phyloP scores from a whole-genome alignment of 2,888 invertebrate genomes.

The Meteorus cinctellus region DNA sequence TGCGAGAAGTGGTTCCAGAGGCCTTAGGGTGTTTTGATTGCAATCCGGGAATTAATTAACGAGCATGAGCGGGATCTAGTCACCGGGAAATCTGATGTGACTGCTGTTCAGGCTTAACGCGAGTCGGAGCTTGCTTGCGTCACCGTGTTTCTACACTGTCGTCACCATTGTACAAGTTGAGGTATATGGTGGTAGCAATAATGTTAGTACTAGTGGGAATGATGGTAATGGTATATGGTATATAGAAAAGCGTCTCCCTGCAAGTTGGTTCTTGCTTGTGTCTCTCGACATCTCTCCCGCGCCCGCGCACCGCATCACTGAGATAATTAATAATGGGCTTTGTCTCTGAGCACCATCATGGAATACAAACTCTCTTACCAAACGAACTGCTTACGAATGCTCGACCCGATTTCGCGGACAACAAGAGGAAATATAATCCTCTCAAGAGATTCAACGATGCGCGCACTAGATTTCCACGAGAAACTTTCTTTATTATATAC shows the following conservation, averaged over 20 bases:
- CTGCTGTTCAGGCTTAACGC: slow-evolving; percentile 59
- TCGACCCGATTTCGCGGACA: slow-evolving; percentile 21
- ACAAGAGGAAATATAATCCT: slow-evolving; percentile 44
- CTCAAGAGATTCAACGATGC: slow-evolving; percentile 46
- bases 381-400: slow-evolving; percentile 46
- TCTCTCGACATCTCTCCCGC: slow-evolving; percentile 30
- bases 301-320: slow-evolving; percentile 28
- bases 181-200: slow-evolving; percentile 36
- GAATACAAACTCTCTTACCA: slow-evolving; percentile 38
- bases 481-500: slow-evolving; percentile 33
- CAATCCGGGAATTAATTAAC: slow-evolving; percentile 65
- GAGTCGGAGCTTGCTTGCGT: slow-evolving; percentile 41
- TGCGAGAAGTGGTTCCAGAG: slow-evolving; percentile 12
- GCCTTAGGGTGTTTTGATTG: slow-evolving; percentile 58
- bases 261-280: slow-evolving; percentile 36
- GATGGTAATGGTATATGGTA: slow-evolving; percentile 1
- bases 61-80: slow-evolving; percentile 56
- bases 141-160: slow-evolving; percentile 43
- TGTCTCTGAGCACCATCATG: slow-evolving; percentile 43
- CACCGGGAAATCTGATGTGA: slow-evolving; percentile 62
- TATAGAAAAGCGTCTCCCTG: slow-evolving; percentile 5
- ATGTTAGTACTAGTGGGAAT: background rate
- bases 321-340: slow-evolving; percentile 62
- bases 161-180: background rate
- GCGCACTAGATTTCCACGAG: slow-evolving; percentile 15